Conservation (phyloP, 2,888 invertebrate genomes). For the Limnephilus auricula region DNA sequence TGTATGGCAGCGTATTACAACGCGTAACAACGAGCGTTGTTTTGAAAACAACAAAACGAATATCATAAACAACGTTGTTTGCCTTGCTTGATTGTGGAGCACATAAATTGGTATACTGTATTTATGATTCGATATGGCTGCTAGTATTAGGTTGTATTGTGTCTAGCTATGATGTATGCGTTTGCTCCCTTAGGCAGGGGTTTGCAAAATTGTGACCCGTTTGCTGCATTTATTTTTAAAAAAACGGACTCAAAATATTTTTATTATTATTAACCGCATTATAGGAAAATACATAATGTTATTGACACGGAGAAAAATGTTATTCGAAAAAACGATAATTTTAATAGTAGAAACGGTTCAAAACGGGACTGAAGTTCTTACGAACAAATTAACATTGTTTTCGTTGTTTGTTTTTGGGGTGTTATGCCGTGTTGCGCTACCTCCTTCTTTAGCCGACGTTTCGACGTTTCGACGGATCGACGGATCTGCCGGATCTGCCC, state of each 20-base stretch:
- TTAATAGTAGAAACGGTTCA: too few species aligned
- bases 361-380: too few species aligned
- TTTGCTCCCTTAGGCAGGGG: background rate
- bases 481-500: too few species aligned
- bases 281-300: too few species aligned
- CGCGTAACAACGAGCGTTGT: background rate
- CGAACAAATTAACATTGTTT: too few species aligned
- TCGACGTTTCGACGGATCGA: too few species aligned
- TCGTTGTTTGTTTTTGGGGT: too few species aligned
- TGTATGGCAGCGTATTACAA: background rate
- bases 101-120: background rate
- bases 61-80: background rate
- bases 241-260: background rate
- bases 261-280: background rate
- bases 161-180: background rate
- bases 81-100: background rate
- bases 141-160: too few species aligned
- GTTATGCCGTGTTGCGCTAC: too few species aligned
- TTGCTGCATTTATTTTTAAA: background rate
- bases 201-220: background rate
- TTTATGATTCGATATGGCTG: background rate
- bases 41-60: background rate
- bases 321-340: too few species aligned
- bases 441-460: too few species aligned
- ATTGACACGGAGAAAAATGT: too few species aligned